phyloP scores from a whole-genome alignment of 2,888 invertebrate genomes.

The Graphium colonna region DNA sequence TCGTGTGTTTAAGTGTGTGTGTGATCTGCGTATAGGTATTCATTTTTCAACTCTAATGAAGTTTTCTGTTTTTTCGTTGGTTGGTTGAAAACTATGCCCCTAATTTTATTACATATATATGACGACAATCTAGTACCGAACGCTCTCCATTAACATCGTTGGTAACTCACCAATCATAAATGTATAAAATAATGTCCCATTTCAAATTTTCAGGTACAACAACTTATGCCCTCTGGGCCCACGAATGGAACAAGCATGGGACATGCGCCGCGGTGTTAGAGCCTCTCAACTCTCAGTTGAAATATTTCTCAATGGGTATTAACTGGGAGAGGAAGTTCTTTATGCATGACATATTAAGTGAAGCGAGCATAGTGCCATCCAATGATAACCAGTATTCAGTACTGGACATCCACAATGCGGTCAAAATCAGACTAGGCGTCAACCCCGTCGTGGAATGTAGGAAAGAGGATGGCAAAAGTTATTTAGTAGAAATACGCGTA shows the following conservation, averaged over 20 bases:
- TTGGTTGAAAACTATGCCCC: no score
- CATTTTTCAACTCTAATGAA: no score
- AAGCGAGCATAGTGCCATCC: slow-evolving; percentile 75
- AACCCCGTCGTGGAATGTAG: slow-evolving; percentile 83
- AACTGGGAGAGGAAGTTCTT: slow-evolving; percentile 80
- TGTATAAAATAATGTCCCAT: no score
- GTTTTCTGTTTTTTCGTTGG: no score
- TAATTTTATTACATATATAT: no score
- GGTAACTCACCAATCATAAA: no score
- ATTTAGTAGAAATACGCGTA: slow-evolving; percentile 85
- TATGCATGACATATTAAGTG: slow-evolving; percentile 79
- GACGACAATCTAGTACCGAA: no score
- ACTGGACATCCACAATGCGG: slow-evolving; percentile 43
- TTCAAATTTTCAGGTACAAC: slow-evolving; percentile 56
- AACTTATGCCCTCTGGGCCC: slow-evolving; percentile 84
- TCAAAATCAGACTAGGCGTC: slow-evolving; percentile 76
- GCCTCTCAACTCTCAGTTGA: slow-evolving; percentile 79
- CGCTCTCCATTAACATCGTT: no score
- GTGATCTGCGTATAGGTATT: no score
- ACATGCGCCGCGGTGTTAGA: slow-evolving; percentile 85
- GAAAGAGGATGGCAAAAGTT: slow-evolving; percentile 78
- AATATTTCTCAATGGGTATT: slow-evolving; percentile 85
- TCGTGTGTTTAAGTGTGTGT: no score
- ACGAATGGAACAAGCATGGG: slow-evolving; percentile 92
- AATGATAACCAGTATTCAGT: slow-evolving; percentile 39